Conservation (phyloP, 2,888 invertebrate species). For the Deroplatys truncata region DNA sequence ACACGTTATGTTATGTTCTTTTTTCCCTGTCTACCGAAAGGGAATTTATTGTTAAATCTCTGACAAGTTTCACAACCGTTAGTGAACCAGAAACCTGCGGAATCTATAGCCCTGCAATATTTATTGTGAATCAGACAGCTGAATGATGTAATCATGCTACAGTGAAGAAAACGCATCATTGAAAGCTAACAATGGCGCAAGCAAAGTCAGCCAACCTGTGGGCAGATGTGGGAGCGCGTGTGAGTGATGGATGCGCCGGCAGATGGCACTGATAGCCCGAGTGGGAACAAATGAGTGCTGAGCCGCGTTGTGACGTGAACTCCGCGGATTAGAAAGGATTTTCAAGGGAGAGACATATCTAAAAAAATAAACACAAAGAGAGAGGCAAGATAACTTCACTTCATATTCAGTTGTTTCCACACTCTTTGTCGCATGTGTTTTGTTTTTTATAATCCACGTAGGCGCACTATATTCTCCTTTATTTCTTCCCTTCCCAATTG, state of each 20-base stretch:
- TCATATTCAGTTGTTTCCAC: constrained; percentile 5
- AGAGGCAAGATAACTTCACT: neutral
- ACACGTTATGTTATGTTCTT: no score
- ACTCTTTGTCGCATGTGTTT: neutral
- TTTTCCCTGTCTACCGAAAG: no score
- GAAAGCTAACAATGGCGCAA: neutral
- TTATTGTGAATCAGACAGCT: neutral
- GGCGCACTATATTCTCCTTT: neutral
- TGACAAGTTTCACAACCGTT: neutral
- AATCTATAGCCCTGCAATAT: neutral
- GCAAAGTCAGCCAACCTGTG: neutral
- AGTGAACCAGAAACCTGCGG: neutral
- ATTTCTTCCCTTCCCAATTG: neutral
- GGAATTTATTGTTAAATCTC: no score
- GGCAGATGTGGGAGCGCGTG: constrained; percentile 2
- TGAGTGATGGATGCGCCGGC: constrained; percentile 25
- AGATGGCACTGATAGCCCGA: constrained; percentile 28
- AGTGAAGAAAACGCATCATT: neutral
- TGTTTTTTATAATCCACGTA: neutral
- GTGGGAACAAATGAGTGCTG: constrained; percentile 24
- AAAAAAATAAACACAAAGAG: neutral
- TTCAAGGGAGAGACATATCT: neutral
- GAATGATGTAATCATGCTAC: neutral
- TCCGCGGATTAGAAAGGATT: constrained; percentile 3
- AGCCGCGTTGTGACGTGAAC: constrained; percentile 11